Evolutionary conservation across 2,888 invertebrate genomes (phyloP).

Genomic region (Stenchaetothrips biformis): DNA sequence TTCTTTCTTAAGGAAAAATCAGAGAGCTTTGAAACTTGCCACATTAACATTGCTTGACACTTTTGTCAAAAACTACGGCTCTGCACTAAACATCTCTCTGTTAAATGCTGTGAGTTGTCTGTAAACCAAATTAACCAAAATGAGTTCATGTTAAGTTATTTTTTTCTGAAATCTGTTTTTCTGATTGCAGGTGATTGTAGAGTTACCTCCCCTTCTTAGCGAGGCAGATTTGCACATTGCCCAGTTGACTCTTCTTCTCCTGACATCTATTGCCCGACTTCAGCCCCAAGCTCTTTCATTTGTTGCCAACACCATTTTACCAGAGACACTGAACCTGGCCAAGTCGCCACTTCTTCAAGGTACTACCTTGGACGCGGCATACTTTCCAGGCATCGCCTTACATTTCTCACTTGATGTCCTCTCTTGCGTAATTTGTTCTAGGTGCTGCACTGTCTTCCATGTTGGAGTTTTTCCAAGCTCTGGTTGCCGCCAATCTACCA

Average conservation of each 20-base stretch:
- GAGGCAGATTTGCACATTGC: conserved; percentile 96
- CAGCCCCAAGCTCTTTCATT: conserved; percentile 75
- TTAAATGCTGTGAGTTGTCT: conserved; percentile 58
- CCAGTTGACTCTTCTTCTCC: conserved; percentile 77
- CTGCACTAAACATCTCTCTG: conserved; percentile 63
- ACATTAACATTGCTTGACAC: conserved; percentile 87
- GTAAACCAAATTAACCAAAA: background rate
- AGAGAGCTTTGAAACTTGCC: conserved; percentile 86
- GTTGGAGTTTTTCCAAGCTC: conserved; percentile 86
- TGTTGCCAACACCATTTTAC: conserved; percentile 68
- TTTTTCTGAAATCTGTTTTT: conserved; percentile 30
- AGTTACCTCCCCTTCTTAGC: conserved; percentile 83
- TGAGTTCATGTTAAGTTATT: background rate
- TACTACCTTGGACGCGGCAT: conserved; percentile 40
- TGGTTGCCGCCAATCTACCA: conserved; percentile 76
- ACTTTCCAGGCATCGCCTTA: background rate
- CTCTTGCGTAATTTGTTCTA: conserved; percentile 45
- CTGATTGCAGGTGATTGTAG: conserved; percentile 64
- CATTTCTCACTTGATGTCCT: conserved; percentile 27
- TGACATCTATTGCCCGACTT: conserved; percentile 74
- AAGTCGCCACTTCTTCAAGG: conserved; percentile 90
- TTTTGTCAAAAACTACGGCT: conserved; percentile 81
- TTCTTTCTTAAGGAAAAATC: conserved; percentile 93
- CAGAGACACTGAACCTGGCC: conserved; percentile 78
- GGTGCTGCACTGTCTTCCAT: conserved; percentile 87